Evolutionary conservation across 2,113 vertebrate genomes (phyloP).

Genomic region (Cyprinodon brontotheroides): DNA sequence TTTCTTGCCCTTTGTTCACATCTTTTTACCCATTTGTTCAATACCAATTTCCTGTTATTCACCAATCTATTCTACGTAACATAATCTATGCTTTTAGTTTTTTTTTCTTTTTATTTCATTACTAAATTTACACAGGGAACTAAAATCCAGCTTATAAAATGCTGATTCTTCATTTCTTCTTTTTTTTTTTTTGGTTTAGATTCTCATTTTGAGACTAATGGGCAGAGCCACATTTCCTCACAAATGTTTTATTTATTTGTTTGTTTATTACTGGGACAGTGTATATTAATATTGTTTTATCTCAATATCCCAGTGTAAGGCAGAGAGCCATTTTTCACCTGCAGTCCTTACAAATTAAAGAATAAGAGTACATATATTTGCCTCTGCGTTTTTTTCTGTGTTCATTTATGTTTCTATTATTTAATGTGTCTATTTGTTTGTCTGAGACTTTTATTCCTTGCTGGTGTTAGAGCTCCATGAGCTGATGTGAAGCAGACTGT

Average conservation of each 20-base stretch:
- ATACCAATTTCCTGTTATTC: neutral
- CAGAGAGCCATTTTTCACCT: too few species aligned
- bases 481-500: conserved; percentile 21
- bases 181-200: neutral
- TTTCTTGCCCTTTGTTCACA: neutral
- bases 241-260: neutral
- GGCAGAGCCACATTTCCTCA: neutral
- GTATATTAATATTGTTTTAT: too few species aligned
- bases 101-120: neutral
- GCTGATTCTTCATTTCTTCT: neutral
- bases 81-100: neutral
- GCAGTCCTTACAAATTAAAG: too few species aligned
- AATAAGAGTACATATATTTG: neutral
- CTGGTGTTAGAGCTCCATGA: conserved; percentile 9
- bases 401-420: conserved; percentile 17
- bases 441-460: conserved; percentile 3
- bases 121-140: neutral
- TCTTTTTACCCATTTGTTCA: neutral
- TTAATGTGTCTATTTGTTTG: conserved; percentile 29
- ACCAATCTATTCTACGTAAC: neutral
- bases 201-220: too few species aligned
- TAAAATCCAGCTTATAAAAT: neutral
- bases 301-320: too few species aligned
- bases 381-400: conserved; percentile 19
- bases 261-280: too few species aligned